Evolutionary conservation across 2,797 vertebrate species (phyloP).

Genomic region (Pristis pectinata): DNA sequence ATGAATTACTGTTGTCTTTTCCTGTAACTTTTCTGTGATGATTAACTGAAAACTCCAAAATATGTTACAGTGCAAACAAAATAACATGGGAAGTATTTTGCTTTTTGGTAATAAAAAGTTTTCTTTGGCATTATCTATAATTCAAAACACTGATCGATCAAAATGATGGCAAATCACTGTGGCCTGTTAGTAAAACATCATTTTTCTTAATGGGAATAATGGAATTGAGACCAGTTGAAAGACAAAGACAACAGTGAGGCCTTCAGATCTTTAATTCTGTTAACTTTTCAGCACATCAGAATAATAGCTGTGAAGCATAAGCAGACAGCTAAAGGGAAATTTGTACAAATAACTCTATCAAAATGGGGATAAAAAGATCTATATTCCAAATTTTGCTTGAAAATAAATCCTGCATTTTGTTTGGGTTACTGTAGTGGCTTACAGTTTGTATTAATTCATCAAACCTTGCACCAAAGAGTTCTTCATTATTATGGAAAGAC

Average conservation of each 20-base stretch:
- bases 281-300: not conserved
- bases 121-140: not conserved
- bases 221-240: not conserved
- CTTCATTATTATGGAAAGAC: not conserved
- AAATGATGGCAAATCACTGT: not conserved
- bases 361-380: not conserved
- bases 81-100: not conserved
- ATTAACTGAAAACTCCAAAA: not conserved
- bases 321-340: not conserved
- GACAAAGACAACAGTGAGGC: not conserved
- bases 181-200: not conserved
- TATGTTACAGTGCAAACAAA: not conserved
- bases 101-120: not conserved
- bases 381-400: not conserved
- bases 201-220: not conserved
- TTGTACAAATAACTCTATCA: not conserved
- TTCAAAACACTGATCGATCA: not conserved
- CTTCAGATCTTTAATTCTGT: not conserved
- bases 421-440: not conserved
- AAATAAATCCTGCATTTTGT: not conserved
- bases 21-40: not conserved
- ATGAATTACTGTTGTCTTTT: not conserved
- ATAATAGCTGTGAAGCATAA: not conserved
- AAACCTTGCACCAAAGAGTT: not conserved
- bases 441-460: not conserved